Percentiles rank a stretch among this genome's conserved stretches.
phyloP scores from a whole-genome alignment of 2,888 invertebrate genomes.

The Piscicola geometra region DNA sequence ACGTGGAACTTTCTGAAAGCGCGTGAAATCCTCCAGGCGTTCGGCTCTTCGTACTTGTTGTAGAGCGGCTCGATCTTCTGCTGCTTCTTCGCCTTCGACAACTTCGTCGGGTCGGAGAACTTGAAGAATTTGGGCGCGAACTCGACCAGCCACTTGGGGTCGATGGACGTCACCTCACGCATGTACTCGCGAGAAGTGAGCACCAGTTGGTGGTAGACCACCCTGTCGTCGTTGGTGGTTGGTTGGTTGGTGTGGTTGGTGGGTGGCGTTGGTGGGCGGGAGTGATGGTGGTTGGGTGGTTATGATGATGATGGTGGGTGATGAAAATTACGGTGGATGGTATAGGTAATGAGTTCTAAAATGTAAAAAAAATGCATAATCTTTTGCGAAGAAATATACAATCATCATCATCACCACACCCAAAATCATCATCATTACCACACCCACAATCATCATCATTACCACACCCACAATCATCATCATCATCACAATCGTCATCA shows the following conservation, averaged over 20 bases:
- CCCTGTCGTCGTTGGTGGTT: conserved; percentile 61
- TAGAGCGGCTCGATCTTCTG: conserved; percentile 93
- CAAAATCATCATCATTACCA: too few species aligned
- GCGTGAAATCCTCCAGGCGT: conserved; percentile 93
- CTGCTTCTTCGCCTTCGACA: conserved; percentile 97
- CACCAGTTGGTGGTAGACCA: conserved; percentile 95
- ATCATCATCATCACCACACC: too few species aligned
- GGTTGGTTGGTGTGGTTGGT: conserved; percentile 42
- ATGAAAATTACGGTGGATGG: too few species aligned
- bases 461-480: too few species aligned
- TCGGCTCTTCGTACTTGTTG: conserved; percentile 98
- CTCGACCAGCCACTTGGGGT: conserved; percentile 82
- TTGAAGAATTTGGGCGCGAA: conserved; percentile 99
- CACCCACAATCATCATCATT: too few species aligned
- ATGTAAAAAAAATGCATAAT: too few species aligned
- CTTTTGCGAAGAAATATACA: too few species aligned
- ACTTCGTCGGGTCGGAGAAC: conserved; percentile 94
- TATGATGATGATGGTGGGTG: too few species aligned
- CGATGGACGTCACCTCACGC: conserved; percentile 73
- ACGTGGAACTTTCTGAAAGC: conserved; percentile 56
- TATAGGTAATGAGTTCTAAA: too few species aligned
- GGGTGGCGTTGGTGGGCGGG: too few species aligned
- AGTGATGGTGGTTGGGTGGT: too few species aligned
- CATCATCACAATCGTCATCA: too few species aligned
- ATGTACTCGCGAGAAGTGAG: conserved; percentile 99